Evolutionary conservation across 1,140 invertebrate genomes (phyloP), one percentile per base, ranked within the genome.

Genomic region (Procambarus virginalis): DNA sequence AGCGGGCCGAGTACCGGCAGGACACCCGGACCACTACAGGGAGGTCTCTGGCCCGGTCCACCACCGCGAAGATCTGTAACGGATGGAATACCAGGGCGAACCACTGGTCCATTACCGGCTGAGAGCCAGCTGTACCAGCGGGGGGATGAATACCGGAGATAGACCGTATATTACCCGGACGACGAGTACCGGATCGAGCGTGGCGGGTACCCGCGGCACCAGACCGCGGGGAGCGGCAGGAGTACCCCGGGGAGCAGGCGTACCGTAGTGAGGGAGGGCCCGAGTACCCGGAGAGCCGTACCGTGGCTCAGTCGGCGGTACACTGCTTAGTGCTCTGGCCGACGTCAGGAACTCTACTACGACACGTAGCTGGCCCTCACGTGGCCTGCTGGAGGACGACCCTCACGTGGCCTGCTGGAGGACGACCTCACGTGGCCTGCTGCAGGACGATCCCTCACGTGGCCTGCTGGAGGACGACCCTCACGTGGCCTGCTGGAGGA

Each of bases 11-110:
- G 9, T 84, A 84, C 58, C 73, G 75, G 14, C 81, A 68, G 17
- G 87, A 89, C 45, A n/a, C n/a, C n/a, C n/a, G n/a, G n/a, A n/a
- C n/a, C 73, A 51, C 8, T 89, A 89, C 81, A 81, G 87, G 12
- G 75, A 64, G 22, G 60, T 68, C 6, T 22, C 55, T 5, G 84
- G 77, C n/a, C 75, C 60, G 10, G 76, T 22, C 9, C 79, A 64
- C 84, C 75, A n/a, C n/a, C n/a, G 75, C n/a, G 84, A 86, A 46
- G 84, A 86, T 34, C 75, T 64, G 75, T 79, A 60, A 22, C 84
- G 84, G 12, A 14, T 86, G 55, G 75, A 78, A 22, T 86, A 64
- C 84, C 84, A 75, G 49, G 34, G 75, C 51, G 81, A 89, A 48
- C 51, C 87, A 5, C 81, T 89, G 9, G 34, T 79, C 46, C 76